Evolutionary conservation across 2,113 vertebrate genomes (phyloP).

Genomic region (Sebastes schlegelii): DNA sequence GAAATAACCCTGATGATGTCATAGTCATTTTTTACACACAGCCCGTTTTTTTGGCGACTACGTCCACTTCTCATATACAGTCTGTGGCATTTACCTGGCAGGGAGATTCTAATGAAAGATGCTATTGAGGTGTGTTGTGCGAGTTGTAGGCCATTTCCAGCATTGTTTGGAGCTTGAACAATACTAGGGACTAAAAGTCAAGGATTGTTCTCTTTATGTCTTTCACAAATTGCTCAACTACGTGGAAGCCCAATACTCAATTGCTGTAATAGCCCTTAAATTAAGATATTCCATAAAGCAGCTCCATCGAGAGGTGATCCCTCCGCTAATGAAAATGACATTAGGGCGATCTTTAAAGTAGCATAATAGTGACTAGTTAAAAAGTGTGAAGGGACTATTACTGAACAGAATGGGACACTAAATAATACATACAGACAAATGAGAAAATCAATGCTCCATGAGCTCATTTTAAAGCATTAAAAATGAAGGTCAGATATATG

Average conservation of each 20-base stretch:
- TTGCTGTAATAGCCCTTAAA: slow-evolving; percentile 15
- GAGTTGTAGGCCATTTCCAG: not conserved
- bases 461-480: no score
- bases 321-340: not conserved
- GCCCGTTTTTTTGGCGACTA: not conserved
- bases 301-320: no score
- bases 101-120: not conserved
- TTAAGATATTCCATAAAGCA: not conserved
- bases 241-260: not conserved
- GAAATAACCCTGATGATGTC: not conserved
- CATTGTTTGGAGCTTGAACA: not conserved
- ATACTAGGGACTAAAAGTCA: not conserved
- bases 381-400: not conserved
- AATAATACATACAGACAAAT: not conserved
- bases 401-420: not conserved
- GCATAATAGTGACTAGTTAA: not conserved
- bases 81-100: not conserved
- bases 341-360: not conserved
- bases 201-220: no score
- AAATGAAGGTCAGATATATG: not conserved
- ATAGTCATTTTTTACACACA: not conserved
- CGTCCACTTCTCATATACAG: not conserved
- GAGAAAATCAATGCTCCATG: not conserved
- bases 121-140: not conserved
- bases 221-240: no score